Evolutionary conservation across 2,797 vertebrate genomes (phyloP).

Genomic region (Acanthornis magna): DNA sequence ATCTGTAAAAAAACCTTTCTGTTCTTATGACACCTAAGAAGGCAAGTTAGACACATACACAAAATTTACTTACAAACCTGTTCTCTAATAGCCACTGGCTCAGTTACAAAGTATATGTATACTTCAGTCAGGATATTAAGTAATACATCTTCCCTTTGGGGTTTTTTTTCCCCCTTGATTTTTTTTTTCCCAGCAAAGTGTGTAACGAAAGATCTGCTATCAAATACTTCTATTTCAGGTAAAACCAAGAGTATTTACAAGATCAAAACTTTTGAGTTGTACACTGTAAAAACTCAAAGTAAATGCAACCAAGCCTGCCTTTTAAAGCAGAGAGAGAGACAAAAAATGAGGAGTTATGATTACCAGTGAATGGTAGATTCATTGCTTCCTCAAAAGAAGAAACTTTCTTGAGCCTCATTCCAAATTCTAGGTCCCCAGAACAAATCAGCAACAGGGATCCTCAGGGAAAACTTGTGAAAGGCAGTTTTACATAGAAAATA

Average conservation of each 20-base stretch:
- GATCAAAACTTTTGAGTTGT: not conserved
- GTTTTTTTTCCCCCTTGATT: not conserved
- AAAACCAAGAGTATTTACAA: not conserved
- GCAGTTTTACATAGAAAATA: not conserved
- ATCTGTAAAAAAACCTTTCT: not conserved
- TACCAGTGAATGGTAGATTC: not conserved
- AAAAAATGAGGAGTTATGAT: not conserved
- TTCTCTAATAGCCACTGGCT: not conserved
- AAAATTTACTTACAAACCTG: not conserved
- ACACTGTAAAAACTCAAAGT: not conserved
- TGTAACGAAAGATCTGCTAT: not conserved
- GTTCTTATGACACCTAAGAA: not conserved
- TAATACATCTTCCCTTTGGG: not conserved
- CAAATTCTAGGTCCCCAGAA: not conserved
- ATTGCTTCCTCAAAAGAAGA: not conserved
- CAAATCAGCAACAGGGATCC: not conserved
- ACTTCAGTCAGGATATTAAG: not conserved
- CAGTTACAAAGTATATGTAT: constrained; percentile 3
- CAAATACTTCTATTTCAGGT: not conserved
- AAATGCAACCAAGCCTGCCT: not conserved
- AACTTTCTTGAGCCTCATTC: not conserved
- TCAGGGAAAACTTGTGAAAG: not conserved
- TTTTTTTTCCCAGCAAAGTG: not conserved
- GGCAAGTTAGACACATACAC: not conserved
- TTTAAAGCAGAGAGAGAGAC: not conserved